Evolutionary conservation across 2,797 vertebrate species (phyloP).

Genomic region (Netta rufina): DNA sequence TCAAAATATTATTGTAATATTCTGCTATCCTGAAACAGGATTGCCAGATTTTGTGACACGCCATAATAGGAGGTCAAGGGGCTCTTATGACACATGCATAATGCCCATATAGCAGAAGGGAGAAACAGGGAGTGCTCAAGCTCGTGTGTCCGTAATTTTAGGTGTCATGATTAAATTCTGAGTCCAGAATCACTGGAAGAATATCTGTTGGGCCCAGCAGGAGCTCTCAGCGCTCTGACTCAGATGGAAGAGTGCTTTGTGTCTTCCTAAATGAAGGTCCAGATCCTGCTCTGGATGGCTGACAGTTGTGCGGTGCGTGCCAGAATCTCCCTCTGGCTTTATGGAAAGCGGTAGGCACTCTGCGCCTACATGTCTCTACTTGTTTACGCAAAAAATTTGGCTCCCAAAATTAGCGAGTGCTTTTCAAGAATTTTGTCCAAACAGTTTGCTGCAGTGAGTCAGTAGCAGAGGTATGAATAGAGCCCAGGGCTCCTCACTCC

Average conservation of each 20-base stretch:
- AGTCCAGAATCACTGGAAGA: not conserved
- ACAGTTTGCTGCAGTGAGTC: conserved; percentile 23
- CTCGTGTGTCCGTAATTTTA: not conserved
- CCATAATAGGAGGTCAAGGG: fast-evolving
- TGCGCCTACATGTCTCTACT: conserved; percentile 1
- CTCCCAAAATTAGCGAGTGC: not conserved
- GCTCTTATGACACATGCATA: not conserved
- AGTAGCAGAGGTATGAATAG: conserved; percentile 22
- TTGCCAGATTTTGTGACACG: not conserved
- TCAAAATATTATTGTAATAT: not conserved
- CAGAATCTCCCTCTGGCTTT: not conserved
- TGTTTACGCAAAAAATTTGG: not conserved
- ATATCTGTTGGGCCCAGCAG: not conserved
- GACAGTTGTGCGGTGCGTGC: not conserved
- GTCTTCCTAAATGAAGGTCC: not conserved
- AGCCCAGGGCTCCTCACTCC: conserved; percentile 21
- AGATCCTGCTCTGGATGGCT: not conserved
- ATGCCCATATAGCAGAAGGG: not conserved
- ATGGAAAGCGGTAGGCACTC: not conserved
- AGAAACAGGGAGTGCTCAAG: not conserved
- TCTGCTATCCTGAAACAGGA: not conserved
- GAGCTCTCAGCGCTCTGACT: not conserved
- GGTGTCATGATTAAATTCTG: not conserved
- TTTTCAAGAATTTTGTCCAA: conserved; percentile 65
- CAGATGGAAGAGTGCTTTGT: not conserved